These are phyloP conservation scores for Lithosia quadra DNA, from an alignment of 2,888 invertebrate species.

Conservation along the genomic window DNA sequence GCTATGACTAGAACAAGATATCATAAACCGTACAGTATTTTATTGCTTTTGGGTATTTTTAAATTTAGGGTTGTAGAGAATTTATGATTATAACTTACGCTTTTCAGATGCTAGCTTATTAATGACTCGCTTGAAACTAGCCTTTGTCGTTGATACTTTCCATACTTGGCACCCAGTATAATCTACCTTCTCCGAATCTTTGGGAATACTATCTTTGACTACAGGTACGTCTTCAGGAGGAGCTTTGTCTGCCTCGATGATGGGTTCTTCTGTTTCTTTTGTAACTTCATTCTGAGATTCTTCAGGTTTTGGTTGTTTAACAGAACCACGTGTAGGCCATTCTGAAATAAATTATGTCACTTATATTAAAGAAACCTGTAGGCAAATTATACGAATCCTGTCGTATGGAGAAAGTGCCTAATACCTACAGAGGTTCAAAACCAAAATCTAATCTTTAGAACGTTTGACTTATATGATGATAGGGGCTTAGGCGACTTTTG, in stretches of 20 bases:
- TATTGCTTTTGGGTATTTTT: neutral
- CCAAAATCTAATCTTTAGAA: too few species aligned
- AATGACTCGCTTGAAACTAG: slow-evolving; percentile 73
- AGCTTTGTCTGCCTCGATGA: slow-evolving; percentile 30
- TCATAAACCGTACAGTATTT: neutral
- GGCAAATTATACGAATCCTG: too few species aligned
- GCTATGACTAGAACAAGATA: slow-evolving; percentile 83
- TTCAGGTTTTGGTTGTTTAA: slow-evolving; percentile 69
- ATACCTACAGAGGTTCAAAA: too few species aligned
- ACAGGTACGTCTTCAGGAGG: slow-evolving; percentile 45
- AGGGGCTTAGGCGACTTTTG: too few species aligned
- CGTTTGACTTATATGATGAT: too few species aligned
- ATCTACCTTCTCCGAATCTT: slow-evolving; percentile 77
- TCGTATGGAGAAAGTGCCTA: too few species aligned
- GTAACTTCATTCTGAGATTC: slow-evolving; percentile 40
- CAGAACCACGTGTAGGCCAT: slow-evolving; percentile 74
- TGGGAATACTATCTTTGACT: slow-evolving; percentile 36
- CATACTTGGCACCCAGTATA: slow-evolving; percentile 93
- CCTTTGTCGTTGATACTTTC: slow-evolving; percentile 87
- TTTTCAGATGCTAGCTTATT: slow-evolving; percentile 73
- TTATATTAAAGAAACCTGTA: slow-evolving; percentile 4
- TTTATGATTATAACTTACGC: slow-evolving; percentile 60
- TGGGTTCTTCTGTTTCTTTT: slow-evolving; percentile 34
- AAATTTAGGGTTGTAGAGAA: neutral
- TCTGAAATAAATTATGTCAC: slow-evolving; percentile 58